Conservation (phyloP, 1,140 invertebrate genomes). For the Drosophila takahashii region DNA sequence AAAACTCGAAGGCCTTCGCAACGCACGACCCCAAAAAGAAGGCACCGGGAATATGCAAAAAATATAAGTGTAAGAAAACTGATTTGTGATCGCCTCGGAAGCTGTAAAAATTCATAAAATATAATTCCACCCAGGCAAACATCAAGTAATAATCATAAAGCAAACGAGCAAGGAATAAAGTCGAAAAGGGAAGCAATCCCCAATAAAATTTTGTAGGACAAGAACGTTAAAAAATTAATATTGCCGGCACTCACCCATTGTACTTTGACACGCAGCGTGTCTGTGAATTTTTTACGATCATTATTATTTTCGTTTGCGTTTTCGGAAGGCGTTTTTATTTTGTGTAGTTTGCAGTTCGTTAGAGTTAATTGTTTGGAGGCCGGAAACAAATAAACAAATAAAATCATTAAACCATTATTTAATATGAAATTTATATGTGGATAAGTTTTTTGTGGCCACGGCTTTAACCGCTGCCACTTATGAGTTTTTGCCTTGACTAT, state of each 20-base stretch:
- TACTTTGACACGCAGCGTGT: conserved; percentile 78
- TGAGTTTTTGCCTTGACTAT: conserved; percentile 34
- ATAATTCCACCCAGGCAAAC: conserved; percentile 26
- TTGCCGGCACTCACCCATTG: conserved; percentile 75
- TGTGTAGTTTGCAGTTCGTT: conserved; percentile 68
- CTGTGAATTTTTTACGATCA: conserved; percentile 56
- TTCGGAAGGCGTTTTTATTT: conserved; percentile 39
- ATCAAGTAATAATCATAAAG: conserved; percentile 59
- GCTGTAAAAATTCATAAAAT: conserved; percentile 60
- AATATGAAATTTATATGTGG: conserved; percentile 42
- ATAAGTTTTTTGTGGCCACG: conserved; percentile 33
- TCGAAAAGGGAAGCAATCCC: conserved; percentile 7
- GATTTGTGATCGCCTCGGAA: conserved; percentile 59
- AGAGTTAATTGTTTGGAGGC: conserved; percentile 68
- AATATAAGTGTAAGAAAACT: conserved; percentile 57
- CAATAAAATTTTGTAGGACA: conserved; percentile 48
- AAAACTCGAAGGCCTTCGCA: conserved; percentile 82
- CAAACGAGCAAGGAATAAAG: conserved; percentile 25
- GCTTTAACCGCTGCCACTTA: conserved; percentile 39
- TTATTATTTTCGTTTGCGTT: conserved; percentile 41
- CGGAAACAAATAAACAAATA: conserved; percentile 70
- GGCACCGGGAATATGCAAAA: conserved; percentile 37
- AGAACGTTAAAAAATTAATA: conserved; percentile 60
- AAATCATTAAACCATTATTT: conserved; percentile 60
- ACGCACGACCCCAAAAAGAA: conserved; percentile 30